Percentiles rank a stretch among this genome's conserved stretches.
Evolutionary conservation across 2,113 vertebrate species (phyloP).

Genomic region (Phycodurus eques): DNA sequence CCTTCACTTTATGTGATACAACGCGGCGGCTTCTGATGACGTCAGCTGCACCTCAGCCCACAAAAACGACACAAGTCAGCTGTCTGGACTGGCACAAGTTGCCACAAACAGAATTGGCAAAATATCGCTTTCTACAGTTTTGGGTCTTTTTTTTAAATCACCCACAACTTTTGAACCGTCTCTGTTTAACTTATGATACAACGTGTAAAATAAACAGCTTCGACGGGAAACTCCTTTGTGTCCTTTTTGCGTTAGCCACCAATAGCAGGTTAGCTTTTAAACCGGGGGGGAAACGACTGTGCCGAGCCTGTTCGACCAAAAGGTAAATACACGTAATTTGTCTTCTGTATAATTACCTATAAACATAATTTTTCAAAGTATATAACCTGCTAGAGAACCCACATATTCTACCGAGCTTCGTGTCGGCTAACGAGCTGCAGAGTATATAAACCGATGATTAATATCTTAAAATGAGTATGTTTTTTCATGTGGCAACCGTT

Average conservation of each 20-base stretch:
- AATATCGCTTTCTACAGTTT: background rate
- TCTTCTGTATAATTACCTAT: background rate
- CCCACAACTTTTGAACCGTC: background rate
- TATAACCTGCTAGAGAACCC: background rate
- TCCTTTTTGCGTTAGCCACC: conserved; percentile 5
- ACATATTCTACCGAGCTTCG: background rate
- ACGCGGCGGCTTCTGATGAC: conserved; percentile 56
- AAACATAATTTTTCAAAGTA: background rate
- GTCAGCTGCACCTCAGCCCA: conserved; percentile 26
- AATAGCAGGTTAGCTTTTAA: conserved; percentile 40
- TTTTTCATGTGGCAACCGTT: too few relatives aligned
- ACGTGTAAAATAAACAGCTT: background rate
- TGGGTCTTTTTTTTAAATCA: background rate
- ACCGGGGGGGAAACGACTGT: background rate
- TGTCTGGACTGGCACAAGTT: conserved; percentile 21
- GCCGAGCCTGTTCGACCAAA: background rate
- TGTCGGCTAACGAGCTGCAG: too few relatives aligned
- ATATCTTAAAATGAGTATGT: too few relatives aligned
- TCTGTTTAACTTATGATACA: background rate
- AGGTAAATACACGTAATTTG: conserved; percentile 40
- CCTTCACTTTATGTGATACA: rapidly evolving
- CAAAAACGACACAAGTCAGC: conserved; percentile 61
- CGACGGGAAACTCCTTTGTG: background rate
- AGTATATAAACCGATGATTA: too few relatives aligned
- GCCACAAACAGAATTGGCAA: conserved; percentile 7